Evolutionary conservation across 2,888 invertebrate genomes (phyloP).

Genomic region (Acrobasis consociella): DNA sequence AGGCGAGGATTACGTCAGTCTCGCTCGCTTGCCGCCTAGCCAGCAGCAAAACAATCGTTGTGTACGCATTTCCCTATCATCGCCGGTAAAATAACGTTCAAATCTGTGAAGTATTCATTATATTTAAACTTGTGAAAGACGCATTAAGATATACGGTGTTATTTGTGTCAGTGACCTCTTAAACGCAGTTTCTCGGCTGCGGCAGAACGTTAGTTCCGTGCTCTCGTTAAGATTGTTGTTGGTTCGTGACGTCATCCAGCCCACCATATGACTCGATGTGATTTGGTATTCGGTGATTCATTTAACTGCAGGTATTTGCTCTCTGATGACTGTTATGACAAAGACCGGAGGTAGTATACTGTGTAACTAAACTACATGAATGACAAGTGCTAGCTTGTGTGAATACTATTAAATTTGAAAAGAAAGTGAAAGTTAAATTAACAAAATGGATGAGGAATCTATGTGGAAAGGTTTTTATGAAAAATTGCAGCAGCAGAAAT

Average conservation of each 20-base stretch:
- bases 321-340: constrained; percentile 35
- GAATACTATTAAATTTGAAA: not conserved
- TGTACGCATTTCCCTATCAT: constrained; percentile 36
- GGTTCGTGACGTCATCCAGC: constrained; percentile 68
- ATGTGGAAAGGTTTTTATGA: constrained; percentile 91
- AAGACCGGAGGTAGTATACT: constrained; percentile 9
- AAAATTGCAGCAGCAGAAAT: constrained; percentile 85
- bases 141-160: constrained; percentile 29
- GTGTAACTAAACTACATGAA: not conserved
- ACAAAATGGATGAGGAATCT: constrained; percentile 85
- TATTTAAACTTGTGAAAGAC: constrained; percentile 15
- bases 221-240: constrained; percentile 41
- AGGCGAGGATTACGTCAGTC: constrained; percentile 66
- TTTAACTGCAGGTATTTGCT: constrained; percentile 44
- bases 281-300: constrained; percentile 57
- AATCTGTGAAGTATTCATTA: not conserved
- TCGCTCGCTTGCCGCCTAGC: constrained; percentile 42
- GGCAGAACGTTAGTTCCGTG: constrained; percentile 49
- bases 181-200: constrained; percentile 32
- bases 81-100: constrained; percentile 28
- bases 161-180: constrained; percentile 54
- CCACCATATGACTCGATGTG: constrained; percentile 62
- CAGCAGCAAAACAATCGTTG: constrained; percentile 55
- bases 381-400: not conserved
- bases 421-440: constrained; percentile 15